These are phyloP conservation scores for Alauda arvensis DNA, from an alignment of 2,797 vertebrate species.

Conservation along the genomic window DNA sequence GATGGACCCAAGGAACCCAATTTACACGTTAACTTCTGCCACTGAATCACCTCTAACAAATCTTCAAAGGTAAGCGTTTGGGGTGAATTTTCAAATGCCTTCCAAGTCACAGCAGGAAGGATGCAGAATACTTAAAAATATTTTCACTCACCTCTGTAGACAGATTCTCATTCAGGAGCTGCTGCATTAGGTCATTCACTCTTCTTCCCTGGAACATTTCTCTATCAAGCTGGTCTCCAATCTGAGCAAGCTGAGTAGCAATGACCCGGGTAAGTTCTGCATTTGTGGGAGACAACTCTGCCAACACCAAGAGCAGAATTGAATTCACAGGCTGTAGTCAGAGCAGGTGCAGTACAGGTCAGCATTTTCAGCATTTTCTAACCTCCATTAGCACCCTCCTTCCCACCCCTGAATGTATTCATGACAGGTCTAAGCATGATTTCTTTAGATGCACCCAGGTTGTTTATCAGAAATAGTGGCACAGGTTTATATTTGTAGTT, in stretches of 20 bases:
- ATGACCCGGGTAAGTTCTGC: constrained; percentile 61
- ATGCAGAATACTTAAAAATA: neutral
- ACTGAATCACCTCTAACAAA: neutral
- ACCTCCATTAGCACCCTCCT: neutral
- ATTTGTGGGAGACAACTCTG: neutral
- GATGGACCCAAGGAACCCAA: neutral
- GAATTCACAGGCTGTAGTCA: neutral
- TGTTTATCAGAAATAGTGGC: neutral
- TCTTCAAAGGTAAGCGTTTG: neutral
- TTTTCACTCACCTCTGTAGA: constrained; percentile 57
- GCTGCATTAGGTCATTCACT: constrained; percentile 42
- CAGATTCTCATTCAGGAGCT: constrained; percentile 29
- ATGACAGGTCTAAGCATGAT: neutral
- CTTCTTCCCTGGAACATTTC: constrained; percentile 30
- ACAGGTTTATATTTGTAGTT: neutral
- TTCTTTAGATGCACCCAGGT: neutral
- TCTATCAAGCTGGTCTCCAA: constrained; percentile 69
- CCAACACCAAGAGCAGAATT: neutral
- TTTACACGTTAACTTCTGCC: neutral
- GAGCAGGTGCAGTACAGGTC: neutral
- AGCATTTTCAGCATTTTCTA: neutral
- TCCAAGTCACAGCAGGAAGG: neutral
- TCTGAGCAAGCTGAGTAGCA: constrained; percentile 60
- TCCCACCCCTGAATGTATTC: neutral
- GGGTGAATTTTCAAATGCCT: neutral